Percentiles rank a stretch among this genome's conserved stretches.
Evolutionary conservation across 2,113 vertebrate species (phyloP).

Genomic region (Sclerurus mexicanus): DNA sequence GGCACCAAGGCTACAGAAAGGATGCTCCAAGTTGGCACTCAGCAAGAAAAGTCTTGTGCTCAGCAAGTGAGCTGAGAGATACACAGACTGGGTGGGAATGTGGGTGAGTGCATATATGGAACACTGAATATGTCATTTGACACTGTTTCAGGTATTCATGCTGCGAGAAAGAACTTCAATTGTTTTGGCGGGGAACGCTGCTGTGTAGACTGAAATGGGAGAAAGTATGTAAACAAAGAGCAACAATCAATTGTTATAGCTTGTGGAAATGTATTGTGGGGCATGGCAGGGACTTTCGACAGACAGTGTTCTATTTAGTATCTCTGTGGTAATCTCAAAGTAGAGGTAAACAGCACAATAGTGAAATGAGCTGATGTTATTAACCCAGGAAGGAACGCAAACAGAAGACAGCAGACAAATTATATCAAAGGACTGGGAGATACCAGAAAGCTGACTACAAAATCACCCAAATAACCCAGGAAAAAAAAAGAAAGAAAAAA

Average conservation of each 20-base stretch:
- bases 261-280: conserved; percentile 8
- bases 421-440: background rate
- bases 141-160: background rate
- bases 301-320: conserved; percentile 5
- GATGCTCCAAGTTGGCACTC: background rate
- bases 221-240: conserved; percentile 38
- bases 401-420: conserved; percentile 21
- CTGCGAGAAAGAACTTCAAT: background rate
- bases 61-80: background rate
- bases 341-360: conserved; percentile 35
- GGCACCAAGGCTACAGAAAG: background rate
- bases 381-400: conserved; percentile 37
- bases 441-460: conserved; percentile 5
- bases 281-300: conserved; percentile 7
- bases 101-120: background rate
- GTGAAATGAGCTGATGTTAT: conserved; percentile 29
- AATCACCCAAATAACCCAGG: background rate
- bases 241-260: background rate
- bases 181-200: conserved; percentile 23
- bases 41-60: background rate
- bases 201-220: conserved; percentile 32
- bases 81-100: background rate
- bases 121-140: background rate
- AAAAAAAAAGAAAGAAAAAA: accelerated
- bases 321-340: conserved; percentile 2